phyloP scores from a whole-genome alignment of 2,113 vertebrate species.

The Neolamprologus modestus region DNA sequence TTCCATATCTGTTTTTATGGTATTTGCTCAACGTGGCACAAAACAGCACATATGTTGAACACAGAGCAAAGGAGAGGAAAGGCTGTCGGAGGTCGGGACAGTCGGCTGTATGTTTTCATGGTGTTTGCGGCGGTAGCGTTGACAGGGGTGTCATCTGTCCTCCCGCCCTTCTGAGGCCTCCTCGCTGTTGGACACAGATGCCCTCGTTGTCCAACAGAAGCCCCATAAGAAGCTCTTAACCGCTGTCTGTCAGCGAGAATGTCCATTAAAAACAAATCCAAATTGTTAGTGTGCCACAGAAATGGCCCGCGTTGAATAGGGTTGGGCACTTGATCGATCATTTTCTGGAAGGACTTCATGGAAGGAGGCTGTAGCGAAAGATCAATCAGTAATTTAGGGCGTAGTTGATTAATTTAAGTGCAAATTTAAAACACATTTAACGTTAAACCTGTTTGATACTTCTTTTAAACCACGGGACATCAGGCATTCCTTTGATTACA shows the following conservation, averaged over 20 bases:
- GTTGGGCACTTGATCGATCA: background rate
- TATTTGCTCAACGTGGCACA: background rate
- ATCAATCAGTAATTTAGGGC: background rate
- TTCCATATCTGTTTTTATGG: constrained; percentile 42
- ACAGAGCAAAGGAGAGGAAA: background rate
- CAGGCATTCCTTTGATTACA: background rate
- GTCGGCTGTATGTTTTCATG: constrained; percentile 12
- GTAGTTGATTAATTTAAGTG: background rate
- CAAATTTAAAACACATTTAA: background rate
- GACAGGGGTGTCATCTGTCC: constrained; percentile 45
- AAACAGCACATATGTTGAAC: constrained; percentile 12
- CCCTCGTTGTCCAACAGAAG: constrained; percentile 18
- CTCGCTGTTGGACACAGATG: constrained; percentile 4
- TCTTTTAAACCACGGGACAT: background rate
- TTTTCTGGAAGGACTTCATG: background rate
- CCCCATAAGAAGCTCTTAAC: background rate
- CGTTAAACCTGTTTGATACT: background rate
- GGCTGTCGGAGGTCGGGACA: background rate
- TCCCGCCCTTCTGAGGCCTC: background rate
- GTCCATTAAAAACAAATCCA: background rate
- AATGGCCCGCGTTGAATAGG: background rate
- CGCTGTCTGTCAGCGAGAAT: constrained; percentile 1
- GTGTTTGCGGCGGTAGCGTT: constrained; percentile 22
- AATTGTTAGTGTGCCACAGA: background rate
- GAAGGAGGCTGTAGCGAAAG: background rate